Base-by-base conservation (phyloP, 1,140 invertebrate genomes). In the Riptortus pedestris region DNA sequence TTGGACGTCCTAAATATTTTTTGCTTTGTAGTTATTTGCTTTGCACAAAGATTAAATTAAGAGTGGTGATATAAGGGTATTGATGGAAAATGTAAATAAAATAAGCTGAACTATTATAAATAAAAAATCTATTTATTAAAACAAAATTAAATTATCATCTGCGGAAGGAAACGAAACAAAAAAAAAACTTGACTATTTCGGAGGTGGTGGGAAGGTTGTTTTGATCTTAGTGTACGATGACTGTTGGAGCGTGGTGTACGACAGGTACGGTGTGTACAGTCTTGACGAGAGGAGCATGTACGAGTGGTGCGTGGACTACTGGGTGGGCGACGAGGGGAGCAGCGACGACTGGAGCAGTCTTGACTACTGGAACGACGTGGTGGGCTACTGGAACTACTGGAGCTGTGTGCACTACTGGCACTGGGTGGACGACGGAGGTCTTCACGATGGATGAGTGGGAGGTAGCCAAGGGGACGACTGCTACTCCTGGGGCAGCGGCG, bases 281-380 rank as follows among this genome's bases (percentile, higher is more conserved):
- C 16, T 71, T 68, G 43, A 76, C 76, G 11, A 77, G 71, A 63
- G 73, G 74, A 55, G 73, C 18, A 69, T 70, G 72, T 60, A 74
- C 67, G 14, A 74, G 69, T 47, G 74, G 70, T 60, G 73, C 74
- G 61, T 72, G 72, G 67, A 61, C 70, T 61, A 67, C 67, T 55
- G 60, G 70, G 67, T 72, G 60, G 71, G 73, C 69, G 69, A 67
- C 63, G 22, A 72, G 67, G 45, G 51, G 72, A 22, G 77, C 74
- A 60, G 77, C 74, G 22, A 79, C 72, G 14, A 73, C 69, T 65
- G 76, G 77, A 63, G 75, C 76, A 3, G 78, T 75, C 47, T 78
- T 72, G 27, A 76, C 76, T 4, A 77, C 71, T 64, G 73, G 74
- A 11, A 70, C 67, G n/a, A 64, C 45, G 14, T 18, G 62, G 47